phyloP scores from a whole-genome alignment of 2,888 invertebrate genomes.

The Notodonta dromedarius region DNA sequence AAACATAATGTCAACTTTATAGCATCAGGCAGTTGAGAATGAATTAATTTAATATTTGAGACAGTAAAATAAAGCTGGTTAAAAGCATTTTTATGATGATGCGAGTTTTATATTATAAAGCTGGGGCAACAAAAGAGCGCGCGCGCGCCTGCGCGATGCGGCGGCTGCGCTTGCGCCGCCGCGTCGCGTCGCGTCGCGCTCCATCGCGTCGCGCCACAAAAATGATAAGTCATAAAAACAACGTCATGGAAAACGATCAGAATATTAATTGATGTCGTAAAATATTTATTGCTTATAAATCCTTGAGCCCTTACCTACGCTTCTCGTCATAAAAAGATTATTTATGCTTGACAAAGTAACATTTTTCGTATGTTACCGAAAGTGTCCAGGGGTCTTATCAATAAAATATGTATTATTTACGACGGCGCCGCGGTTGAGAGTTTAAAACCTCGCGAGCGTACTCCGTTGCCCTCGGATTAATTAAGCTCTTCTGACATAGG shows the following conservation, averaged over 20 bases:
- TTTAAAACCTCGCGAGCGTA: slow-evolving; percentile 50
- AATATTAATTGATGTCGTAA: slow-evolving; percentile 84
- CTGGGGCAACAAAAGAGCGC: slow-evolving; percentile 61
- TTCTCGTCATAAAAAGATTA: slow-evolving; percentile 84
- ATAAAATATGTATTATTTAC: slow-evolving; percentile 79
- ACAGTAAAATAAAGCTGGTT: slow-evolving; percentile 71
- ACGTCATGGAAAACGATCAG: slow-evolving; percentile 83
- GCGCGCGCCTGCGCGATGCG: not conserved
- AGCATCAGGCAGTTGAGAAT: slow-evolving; percentile 45
- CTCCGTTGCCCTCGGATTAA: slow-evolving; percentile 50
- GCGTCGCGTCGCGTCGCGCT: slow-evolving; percentile 46
- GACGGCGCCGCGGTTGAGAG: slow-evolving; percentile 67
- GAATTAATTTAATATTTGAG: slow-evolving; percentile 70
- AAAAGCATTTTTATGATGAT: slow-evolving; percentile 75
- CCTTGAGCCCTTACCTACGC: slow-evolving; percentile 84
- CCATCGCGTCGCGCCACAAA: slow-evolving; percentile 75
- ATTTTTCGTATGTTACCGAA: slow-evolving; percentile 81
- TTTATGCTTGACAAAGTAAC: slow-evolving; percentile 83
- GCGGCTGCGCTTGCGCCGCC: slow-evolving; percentile 62
- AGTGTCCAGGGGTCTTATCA: slow-evolving; percentile 76
- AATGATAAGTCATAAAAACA: slow-evolving; percentile 84
- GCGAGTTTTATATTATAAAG: slow-evolving; percentile 68
- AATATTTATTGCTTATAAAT: slow-evolving; percentile 84
- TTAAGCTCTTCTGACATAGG: slow-evolving; percentile 48
- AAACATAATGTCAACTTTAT: slow-evolving; percentile 41